These are phyloP conservation scores for Pangasius djambal DNA, from an alignment of 2,797 vertebrate species.

Conservation along the genomic window DNA sequence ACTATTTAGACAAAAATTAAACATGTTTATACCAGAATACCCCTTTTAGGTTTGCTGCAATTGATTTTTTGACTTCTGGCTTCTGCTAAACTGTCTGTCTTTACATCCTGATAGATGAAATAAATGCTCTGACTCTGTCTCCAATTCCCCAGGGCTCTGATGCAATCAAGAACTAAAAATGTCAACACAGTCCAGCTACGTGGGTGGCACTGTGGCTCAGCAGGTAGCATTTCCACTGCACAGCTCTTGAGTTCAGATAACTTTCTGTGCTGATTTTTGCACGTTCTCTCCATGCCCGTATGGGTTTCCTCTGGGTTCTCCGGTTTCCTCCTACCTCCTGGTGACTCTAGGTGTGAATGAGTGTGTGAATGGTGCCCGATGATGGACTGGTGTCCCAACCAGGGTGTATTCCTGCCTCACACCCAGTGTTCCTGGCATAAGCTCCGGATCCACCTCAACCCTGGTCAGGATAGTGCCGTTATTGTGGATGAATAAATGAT, in stretches of 20 bases:
- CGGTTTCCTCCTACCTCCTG: not conserved
- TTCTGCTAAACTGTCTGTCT: constrained; percentile 4
- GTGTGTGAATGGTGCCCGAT: no score
- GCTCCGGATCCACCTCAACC: not conserved
- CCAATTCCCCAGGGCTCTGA: constrained; percentile 11
- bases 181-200: not conserved
- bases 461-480: not conserved
- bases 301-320: not conserved
- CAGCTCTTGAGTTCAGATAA: not conserved
- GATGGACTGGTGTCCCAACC: not conserved
- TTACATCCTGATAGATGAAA: not conserved
- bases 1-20: not conserved
- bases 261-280: not conserved
- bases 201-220: not conserved
- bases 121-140: not conserved
- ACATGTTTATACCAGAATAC: not conserved
- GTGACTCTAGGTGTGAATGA: not conserved
- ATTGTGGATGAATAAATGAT: not conserved
- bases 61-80: not conserved
- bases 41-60: not conserved
- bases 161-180: constrained; percentile 24
- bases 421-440: no score
- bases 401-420: not conserved
- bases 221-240: constrained; percentile 3
- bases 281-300: not conserved